Evolutionary conservation across 2,797 vertebrate species (phyloP), one percentile per base, ranked within the genome.

Genomic region (Nyctalus aviator): DNA sequence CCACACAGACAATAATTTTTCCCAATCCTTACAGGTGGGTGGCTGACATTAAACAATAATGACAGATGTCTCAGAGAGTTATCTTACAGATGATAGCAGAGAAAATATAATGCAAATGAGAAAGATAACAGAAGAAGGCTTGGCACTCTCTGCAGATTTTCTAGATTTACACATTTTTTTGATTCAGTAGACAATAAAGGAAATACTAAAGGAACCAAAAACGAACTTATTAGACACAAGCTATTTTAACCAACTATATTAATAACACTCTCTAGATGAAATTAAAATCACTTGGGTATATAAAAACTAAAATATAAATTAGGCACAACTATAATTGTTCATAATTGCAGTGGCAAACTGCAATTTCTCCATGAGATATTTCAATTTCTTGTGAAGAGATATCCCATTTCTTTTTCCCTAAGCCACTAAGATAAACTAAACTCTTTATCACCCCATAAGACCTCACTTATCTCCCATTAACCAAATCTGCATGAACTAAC

Each of bases 251-350:
- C 83, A 53, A 82, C 44, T 64, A n/a, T 8, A 84, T 0, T 46
- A 82, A 57, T 48, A 82, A 86, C 18, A 75, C n/a, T 68, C 84
- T 81, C 59, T 14, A 84, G 37, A 72, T 66, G 32, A 82, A 85
- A 46, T 81, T 76, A 91, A 84, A 88, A 81, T 76, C 44, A 85
- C 21, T 4, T 75, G 30, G 35, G 32, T 64, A 72, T 85, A 62
- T 82, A 68, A 84, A 85, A 86, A 64, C 32, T 68, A 66, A 86
- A 68, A 87, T 37, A 73, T 88, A 88, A 81, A 82, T 66, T 35
- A 88, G 64, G 15, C n/a, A 73, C 37, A 81, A 64, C 32, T 48
- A 88, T 14, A 69, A 14, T 35, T 71, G 8, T 25, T 90, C 69
- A 71, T 75, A 85, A 82, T 30, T 82, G 21, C 37, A 90, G 53